Conservation (phyloP, 2,888 invertebrate species). For the Ophioninae sp. region DNA sequence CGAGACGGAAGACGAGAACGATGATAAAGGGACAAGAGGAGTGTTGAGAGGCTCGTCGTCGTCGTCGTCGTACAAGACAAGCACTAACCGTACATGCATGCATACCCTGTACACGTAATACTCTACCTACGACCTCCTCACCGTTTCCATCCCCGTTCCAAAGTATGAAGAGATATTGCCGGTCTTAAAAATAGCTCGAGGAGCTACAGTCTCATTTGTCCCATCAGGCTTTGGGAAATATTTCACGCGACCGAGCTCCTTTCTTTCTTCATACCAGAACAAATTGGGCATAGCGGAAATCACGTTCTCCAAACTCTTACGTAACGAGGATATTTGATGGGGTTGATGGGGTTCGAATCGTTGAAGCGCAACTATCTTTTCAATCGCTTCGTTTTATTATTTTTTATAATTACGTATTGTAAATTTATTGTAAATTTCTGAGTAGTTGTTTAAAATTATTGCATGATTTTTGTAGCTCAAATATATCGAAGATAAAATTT, state of each 20-base stretch:
- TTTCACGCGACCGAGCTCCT: neutral
- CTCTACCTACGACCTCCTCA: neutral
- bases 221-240: constrained; percentile 4
- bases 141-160: neutral
- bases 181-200: constrained; percentile 40
- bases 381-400: too few species aligned
- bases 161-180: constrained; percentile 37
- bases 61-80: constrained; percentile 35
- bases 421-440: too few species aligned
- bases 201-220: constrained; percentile 8
- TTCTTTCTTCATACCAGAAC: neutral
- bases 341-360: too few species aligned
- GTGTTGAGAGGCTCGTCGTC: constrained; percentile 40
- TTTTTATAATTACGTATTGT: too few species aligned
- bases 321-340: neutral
- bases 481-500: too few species aligned
- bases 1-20: constrained; percentile 54
- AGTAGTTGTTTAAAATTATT: too few species aligned
- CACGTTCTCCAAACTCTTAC: neutral
- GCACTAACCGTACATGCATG: constrained; percentile 17
- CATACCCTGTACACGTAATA: constrained; percentile 2
- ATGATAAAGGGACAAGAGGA: constrained; percentile 51
- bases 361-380: too few species aligned
- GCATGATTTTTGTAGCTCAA: too few species aligned
- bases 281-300: neutral